Evolutionary conservation across 23 tunicate species (phyloP).

Genomic region (Halocynthia roretzi): DNA sequence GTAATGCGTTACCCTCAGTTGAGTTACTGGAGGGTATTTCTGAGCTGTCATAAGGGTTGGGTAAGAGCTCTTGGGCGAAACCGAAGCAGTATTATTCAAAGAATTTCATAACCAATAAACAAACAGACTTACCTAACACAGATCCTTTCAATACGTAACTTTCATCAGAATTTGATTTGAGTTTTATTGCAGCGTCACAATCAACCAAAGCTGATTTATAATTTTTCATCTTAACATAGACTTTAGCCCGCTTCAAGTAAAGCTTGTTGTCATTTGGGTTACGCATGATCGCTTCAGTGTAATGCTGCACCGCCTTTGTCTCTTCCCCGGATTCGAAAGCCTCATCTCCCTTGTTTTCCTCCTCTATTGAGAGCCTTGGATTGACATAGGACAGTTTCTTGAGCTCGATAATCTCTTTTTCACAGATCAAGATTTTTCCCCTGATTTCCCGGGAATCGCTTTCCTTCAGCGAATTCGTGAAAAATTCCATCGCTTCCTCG

Average conservation of each 20-base stretch:
- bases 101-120: too few species aligned
- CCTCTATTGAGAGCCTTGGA: slow-evolving; percentile 62
- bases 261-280: slow-evolving; percentile 61
- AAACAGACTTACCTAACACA: not conserved
- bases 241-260: slow-evolving; percentile 77
- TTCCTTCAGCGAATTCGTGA: slow-evolving; percentile 64
- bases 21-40: too few species aligned
- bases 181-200: slow-evolving; percentile 62
- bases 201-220: slow-evolving; percentile 70
- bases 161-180: slow-evolving; percentile 66
- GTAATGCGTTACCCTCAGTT: too few species aligned
- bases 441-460: slow-evolving; percentile 54
- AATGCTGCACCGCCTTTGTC: slow-evolving; percentile 70
- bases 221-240: slow-evolving; percentile 60
- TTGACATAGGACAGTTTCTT: slow-evolving; percentile 70
- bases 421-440: slow-evolving; percentile 52
- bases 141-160: slow-evolving; percentile 85
- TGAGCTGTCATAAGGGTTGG: too few species aligned
- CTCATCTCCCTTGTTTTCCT: slow-evolving; percentile 71
- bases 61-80: too few species aligned
- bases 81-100: too few species aligned
- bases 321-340: slow-evolving; percentile 53
- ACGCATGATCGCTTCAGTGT: slow-evolving; percentile 84
- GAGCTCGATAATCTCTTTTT: slow-evolving; percentile 56
- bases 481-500: slow-evolving; percentile 44